Percentiles rank a stretch among this genome's conserved stretches.
These are phyloP conservation scores for Drosophila multiciliata DNA, from an alignment of 2,888 invertebrate species.

Conservation along the genomic window DNA sequence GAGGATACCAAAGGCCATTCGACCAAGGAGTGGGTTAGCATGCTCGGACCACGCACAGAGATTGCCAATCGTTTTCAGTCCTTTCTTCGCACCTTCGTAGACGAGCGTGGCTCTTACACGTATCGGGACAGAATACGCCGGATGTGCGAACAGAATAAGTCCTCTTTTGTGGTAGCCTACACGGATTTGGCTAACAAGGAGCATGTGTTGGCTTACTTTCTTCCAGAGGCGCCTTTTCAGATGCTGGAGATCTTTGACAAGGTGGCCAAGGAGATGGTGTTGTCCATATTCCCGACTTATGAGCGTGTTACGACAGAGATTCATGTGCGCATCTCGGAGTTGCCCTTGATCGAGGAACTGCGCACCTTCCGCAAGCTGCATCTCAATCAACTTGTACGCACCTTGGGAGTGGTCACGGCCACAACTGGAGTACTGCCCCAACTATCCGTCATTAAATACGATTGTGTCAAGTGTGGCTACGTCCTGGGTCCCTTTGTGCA, in stretches of 20 bases:
- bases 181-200: conserved; percentile 95
- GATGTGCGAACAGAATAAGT: conserved; percentile 97
- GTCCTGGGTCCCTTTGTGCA: conserved; percentile 98
- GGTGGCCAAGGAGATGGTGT: conserved; percentile 96
- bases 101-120: conserved; percentile 93
- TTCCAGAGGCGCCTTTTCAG: conserved; percentile 98
- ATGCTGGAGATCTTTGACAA: conserved; percentile 98
- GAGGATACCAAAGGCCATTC: conserved; percentile 98
- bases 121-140: conserved; percentile 96
- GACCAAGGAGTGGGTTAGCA: conserved; percentile 98
- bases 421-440: conserved; percentile 98
- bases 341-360: conserved; percentile 98
- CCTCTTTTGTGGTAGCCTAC: conserved; percentile 97
- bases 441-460: conserved; percentile 97
- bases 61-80: conserved; percentile 97
- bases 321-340: conserved; percentile 96
- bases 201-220: conserved; percentile 97
- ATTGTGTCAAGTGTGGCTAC: conserved; percentile 98
- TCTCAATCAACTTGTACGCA: conserved; percentile 97
- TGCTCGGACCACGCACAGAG: conserved; percentile 97
- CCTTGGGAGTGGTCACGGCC: conserved; percentile 97
- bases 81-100: conserved; percentile 95
- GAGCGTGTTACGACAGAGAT: conserved; percentile 97
- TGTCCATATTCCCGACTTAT: conserved; percentile 98
- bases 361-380: conserved; percentile 95